Evolutionary conservation across 92 coral and sea anemone genomes (phyloP), one percentile per base, ranked within the genome.

Genomic region (Epizoanthus scotinus): DNA sequence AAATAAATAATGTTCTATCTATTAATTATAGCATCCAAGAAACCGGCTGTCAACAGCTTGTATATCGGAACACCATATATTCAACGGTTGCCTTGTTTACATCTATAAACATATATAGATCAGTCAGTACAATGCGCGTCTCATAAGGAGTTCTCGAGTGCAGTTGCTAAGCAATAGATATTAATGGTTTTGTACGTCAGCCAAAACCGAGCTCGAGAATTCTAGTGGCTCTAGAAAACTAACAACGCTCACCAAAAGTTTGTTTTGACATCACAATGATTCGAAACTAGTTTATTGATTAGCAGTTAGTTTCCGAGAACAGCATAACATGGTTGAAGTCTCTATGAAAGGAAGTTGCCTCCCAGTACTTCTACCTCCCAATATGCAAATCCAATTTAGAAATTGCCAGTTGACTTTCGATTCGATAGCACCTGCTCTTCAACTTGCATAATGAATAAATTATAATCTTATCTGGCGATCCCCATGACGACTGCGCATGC

Each of bases 401-500:
- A 75, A 42, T 27, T 68, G n/a, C 20, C 21, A 40, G 44, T 36
- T 8, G 67, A 40, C 42, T 59, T 53, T 31, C 47, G 9, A 66
- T 36, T 21, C 81, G 53, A 38, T 34, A 36, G 63, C 81, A 75
- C 81, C 81, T 75, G 81, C 49, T 60, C 55, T 18, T 24, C 56
- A 75, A n/a, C 26, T 60, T 26, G 81, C 81, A 38, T 15, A 75
- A 60, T 75, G 14, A 75, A 75, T 75, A 75, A 75, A 75, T 59
- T 15, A 75, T 75, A 59, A 38, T 75, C 81, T 75, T 75, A 75
- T 75, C 81, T 3, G 36, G 69, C 24, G 36, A 67, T 58, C 54
- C 40, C 57, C 81, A 59, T 75, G 26, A 68, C 58, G 68, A 75
- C 56, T 75, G 81, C 81, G 81, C 81, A 75, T 2, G 67, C 55